phyloP scores from a whole-genome alignment of 2,113 vertebrate genomes.

The Physeter macrocephalus region DNA sequence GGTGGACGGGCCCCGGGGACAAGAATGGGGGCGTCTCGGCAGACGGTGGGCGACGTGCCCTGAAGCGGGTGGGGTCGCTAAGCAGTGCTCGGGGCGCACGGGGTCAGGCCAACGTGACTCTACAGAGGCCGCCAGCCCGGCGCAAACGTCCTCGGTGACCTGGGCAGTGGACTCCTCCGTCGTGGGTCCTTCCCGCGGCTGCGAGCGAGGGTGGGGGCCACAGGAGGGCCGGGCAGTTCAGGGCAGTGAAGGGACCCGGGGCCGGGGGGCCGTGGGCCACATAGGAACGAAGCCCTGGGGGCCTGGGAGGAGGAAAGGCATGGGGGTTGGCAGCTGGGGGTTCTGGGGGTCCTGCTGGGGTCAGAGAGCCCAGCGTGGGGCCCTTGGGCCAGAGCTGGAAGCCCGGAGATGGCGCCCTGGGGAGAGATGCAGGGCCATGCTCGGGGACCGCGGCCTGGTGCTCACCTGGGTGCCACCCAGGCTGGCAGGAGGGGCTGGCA shows the following conservation, averaged over 20 bases:
- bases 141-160: rapidly evolving
- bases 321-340: too few relatives aligned
- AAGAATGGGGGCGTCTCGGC: rapidly evolving
- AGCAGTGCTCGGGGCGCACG: not conserved
- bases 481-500: rapidly evolving
- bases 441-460: rapidly evolving
- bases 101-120: not conserved
- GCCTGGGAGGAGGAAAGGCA: rapidly evolving
- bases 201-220: rapidly evolving
- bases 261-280: rapidly evolving
- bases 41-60: rapidly evolving
- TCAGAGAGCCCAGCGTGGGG: not conserved
- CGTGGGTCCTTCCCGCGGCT: not conserved
- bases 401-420: rapidly evolving
- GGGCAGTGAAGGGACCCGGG: not conserved
- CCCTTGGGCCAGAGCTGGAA: not conserved
- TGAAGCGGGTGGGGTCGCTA: rapidly evolving
- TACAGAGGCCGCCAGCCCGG: rapidly evolving
- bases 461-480: rapidly evolving
- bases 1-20: not conserved
- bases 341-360: rapidly evolving
- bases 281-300: not conserved
- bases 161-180: not conserved
- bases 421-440: rapidly evolving
- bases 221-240: too few relatives aligned